A percentile compares a stretch with the other conserved stretches of the same genome.
phyloP scores from a whole-genome alignment of 2,888 invertebrate species.

The Macrosiphum euphorbiae region DNA sequence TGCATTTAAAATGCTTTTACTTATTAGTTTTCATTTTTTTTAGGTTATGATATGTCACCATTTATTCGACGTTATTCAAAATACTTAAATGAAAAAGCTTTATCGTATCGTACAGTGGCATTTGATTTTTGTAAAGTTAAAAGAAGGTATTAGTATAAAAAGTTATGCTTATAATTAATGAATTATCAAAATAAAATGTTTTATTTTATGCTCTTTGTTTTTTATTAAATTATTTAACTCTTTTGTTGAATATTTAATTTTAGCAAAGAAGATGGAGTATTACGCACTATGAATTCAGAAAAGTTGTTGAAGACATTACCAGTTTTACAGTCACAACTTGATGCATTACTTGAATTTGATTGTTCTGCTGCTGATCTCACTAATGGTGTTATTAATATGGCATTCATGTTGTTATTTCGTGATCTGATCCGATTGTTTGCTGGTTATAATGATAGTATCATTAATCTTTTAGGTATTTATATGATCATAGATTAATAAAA shows the following conservation, averaged over 20 bases:
- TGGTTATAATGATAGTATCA: conserved; percentile 99
- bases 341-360: conserved; percentile 96
- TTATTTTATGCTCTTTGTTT: neutral
- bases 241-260: conserved; percentile 66
- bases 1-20: conserved; percentile 62
- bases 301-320: conserved; percentile 97
- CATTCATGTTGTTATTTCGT: conserved; percentile 98
- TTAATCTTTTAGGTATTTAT: conserved; percentile 86
- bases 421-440: conserved; percentile 99
- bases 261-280: conserved; percentile 96
- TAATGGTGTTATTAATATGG: conserved; percentile 99
- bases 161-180: conserved; percentile 48
- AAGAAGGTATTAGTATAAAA: conserved; percentile 80
- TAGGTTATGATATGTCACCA: conserved; percentile 99
- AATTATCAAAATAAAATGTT: conserved; percentile 61
- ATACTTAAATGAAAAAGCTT: conserved; percentile 99
- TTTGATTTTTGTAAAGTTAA: conserved; percentile 99
- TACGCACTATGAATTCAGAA: conserved; percentile 97
- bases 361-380: conserved; percentile 96
- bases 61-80: conserved; percentile 99
- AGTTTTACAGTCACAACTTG: conserved; percentile 94
- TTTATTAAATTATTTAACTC: neutral
- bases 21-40: conserved; percentile 68
- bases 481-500: neutral
- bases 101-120: conserved; percentile 97